Evolutionary conservation across 2,888 invertebrate species (phyloP).

Genomic region (Acanthosepion pharaonis): DNA sequence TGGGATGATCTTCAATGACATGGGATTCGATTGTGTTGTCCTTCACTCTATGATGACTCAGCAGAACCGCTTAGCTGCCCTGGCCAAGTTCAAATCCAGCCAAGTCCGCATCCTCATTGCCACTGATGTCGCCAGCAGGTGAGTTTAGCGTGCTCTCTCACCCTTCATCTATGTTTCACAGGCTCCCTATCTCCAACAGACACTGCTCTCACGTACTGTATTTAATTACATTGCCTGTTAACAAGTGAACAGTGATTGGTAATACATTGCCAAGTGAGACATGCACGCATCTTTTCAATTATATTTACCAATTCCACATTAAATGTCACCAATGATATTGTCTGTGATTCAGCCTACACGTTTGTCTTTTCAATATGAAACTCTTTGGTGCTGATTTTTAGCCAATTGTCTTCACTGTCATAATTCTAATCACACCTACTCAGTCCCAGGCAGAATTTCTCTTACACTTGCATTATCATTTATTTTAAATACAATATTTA

Average conservation of each 20-base stretch:
- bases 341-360: background rate
- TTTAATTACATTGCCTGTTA: background rate
- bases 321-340: background rate
- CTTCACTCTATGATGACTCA: slow-evolving; percentile 96
- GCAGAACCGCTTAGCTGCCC: slow-evolving; percentile 86
- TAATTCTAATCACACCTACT: background rate
- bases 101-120: slow-evolving; percentile 91
- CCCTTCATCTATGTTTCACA: background rate
- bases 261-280: background rate
- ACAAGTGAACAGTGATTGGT: background rate
- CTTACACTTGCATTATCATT: background rate
- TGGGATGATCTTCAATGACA: slow-evolving; percentile 88
- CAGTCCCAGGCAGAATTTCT: background rate
- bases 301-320: slow-evolving; percentile 16
- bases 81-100: slow-evolving; percentile 92
- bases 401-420: background rate
- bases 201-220: slow-evolving; percentile 9
- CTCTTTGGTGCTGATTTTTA: background rate
- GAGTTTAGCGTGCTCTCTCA: background rate
- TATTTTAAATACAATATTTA: too few relatives aligned
- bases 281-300: slow-evolving; percentile 33
- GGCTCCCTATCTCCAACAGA: background rate
- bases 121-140: slow-evolving; percentile 95
- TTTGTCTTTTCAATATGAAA: background rate
- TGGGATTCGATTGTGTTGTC: slow-evolving; percentile 88